Base-by-base conservation (phyloP, 2,113 vertebrate species). In the Pipra filicauda region DNA sequence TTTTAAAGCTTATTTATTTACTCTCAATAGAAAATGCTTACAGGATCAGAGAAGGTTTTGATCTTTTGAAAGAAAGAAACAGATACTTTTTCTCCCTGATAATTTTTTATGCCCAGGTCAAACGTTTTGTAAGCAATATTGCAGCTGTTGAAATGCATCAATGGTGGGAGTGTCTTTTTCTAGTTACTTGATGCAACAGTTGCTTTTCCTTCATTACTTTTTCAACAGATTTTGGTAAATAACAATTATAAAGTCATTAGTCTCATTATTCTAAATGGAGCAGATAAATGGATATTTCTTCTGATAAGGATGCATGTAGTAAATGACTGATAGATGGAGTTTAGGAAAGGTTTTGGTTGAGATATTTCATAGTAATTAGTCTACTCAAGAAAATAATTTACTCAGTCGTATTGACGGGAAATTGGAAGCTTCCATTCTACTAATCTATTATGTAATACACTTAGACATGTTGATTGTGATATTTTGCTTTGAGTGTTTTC, bases 371-470 rank as follows among this genome's bases (percentile, higher is more conserved):
- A 54, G 80, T 89, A 92, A 95, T 94, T 75, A 82, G 69, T 57
- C 80, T 95, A 66, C 87, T 92, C 62, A 59, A 64, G 89, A 75
- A 95, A 94, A 91, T 91, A 85, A 95, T 92, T 92, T 89, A 71
- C 87, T 89, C 7, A 9, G 41, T 81, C 3, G 0, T 88, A 89
- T 54, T 79, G 87, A 92, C 0, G 1, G 84, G 44, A 94, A 89
- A 85, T 73, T 73, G 70, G 89, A 92, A 93, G 62, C 64, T 95
- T 95, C 81, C 54, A 88, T 88, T 87, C 58, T 69, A n/a, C 35
- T 72, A 52, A 94, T 79, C 73, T 89, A 15, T 89, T 92, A 89
- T 76, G 66, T 69, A 94, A 89, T 70, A 67, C 26, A 61, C 57
- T 89, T 71, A 87, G 73, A 82, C 57, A 65, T 81, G 86, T 87